phyloP scores from a whole-genome alignment of 2,113 vertebrate genomes.

The Leptosomus discolor region DNA sequence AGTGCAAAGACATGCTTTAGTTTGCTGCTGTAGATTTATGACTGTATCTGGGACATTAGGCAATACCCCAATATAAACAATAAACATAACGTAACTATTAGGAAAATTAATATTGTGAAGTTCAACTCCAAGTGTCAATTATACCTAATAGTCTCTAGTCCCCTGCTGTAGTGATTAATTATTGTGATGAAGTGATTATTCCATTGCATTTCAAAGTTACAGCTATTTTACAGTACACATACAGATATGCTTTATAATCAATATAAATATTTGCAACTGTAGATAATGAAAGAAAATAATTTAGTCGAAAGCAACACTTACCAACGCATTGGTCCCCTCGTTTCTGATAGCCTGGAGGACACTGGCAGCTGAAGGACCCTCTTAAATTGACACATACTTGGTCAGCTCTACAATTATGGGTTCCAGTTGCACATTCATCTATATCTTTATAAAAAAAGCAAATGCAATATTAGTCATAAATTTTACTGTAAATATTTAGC shows the following conservation, averaged over 20 bases:
- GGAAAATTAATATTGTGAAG: neutral
- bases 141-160: neutral
- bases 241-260: neutral
- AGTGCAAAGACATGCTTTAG: neutral
- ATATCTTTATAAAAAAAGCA: slow-evolving; percentile 78
- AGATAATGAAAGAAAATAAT: neutral
- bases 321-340: slow-evolving; percentile 89
- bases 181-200: neutral
- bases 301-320: slow-evolving; percentile 63
- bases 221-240: neutral
- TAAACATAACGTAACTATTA: neutral
- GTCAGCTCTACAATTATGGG: slow-evolving; percentile 84
- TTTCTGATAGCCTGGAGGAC: slow-evolving; percentile 86
- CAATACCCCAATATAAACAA: neutral
- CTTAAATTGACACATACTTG: slow-evolving; percentile 90
- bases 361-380: slow-evolving; percentile 90
- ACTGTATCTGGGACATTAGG: neutral
- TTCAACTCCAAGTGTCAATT: neutral
- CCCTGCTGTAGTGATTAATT: neutral
- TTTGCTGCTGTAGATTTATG: neutral
- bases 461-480: neutral
- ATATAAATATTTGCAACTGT: neutral
- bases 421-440: slow-evolving; percentile 87
- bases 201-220: neutral
- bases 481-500: neutral